Evolutionary conservation across 35 echinoderm and acorn worm species (phyloP), one percentile per base, ranked within the genome.

Genomic region (Apostichopus japonicus): DNA sequence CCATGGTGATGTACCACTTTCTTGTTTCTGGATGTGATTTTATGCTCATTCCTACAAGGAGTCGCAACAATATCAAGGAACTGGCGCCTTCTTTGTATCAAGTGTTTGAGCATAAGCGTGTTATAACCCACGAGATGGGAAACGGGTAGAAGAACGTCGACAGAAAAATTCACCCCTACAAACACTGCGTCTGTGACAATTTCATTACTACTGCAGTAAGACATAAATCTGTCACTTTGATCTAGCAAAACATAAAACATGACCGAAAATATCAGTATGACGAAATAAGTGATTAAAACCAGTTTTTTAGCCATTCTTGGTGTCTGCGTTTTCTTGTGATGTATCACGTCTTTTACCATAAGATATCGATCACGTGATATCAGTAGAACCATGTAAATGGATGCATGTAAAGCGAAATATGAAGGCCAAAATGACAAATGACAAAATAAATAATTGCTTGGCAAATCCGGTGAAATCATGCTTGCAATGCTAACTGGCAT

Each of bases 281-380:
- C 79, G 4, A 55, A 55, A 8, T 14, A 83, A 83, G 44, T 53
- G 6, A 83, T 24, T 54, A 83, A 83, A 52, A 83, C 17, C 79
- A 83, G 9, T 17, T 6, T 33, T 19, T 54, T 44, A 7, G 79
- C 79, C 6, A 52, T 54, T 16, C 21, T 83, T 5, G 79, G 79
- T 55, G 79, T 83, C 24, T 83, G 79, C 24, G 79, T 52, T 54
- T 54, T 55, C 17, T 55, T 83, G 79, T 83, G 79, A 54, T 33
- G 79, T 19, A 83, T 17, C 6, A 83, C 79, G 54, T 83, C 44
- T 83, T 54, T 83, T 8, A 83, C 44, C 8, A 83, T 3, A 13
- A 83, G 79, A 83, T 83, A 83, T 8, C 79, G 79, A 54, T 83
- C 79, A 13, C 79, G 79, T 54, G 79, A 83, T 54, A 83, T 83